Conservation (phyloP, 2,113 vertebrate species). For the Daboia siamensis region DNA sequence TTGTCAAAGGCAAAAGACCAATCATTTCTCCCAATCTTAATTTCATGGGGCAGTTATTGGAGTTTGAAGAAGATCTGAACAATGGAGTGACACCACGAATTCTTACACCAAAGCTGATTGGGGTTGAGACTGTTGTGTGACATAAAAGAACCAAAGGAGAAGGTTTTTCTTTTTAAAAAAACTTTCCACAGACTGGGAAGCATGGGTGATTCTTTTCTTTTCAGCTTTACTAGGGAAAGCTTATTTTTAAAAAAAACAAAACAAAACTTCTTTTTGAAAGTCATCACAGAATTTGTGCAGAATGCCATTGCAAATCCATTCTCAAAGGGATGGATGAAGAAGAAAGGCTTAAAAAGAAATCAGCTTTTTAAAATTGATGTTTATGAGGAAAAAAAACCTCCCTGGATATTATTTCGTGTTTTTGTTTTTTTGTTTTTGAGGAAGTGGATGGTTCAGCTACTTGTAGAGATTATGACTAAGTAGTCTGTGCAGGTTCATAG, state of each 20-base stretch:
- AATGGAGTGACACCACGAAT: conserved; percentile 93
- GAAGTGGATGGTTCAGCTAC: conserved; percentile 49
- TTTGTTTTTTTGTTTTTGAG: conserved; percentile 18
- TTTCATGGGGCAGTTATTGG: conserved; percentile 98
- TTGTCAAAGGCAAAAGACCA: conserved; percentile 95
- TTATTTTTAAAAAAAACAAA: conserved; percentile 52
- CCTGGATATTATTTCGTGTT: conserved; percentile 12
- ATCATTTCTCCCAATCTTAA: conserved; percentile 99
- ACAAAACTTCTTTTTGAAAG: conserved; percentile 56
- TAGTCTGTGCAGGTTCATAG: conserved; percentile 86
- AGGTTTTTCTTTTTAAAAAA: conserved; percentile 19
- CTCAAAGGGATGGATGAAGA: conserved; percentile 1
- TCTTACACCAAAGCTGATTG: conserved; percentile 92
- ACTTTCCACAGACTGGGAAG: conserved; percentile 15
- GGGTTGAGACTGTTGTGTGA: conserved; percentile 92
- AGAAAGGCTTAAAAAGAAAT: conserved; percentile 43
- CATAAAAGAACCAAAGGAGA: accelerated
- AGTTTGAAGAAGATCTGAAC: conserved; percentile 98
- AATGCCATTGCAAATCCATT: conserved; percentile 53
- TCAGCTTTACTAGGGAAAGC: conserved; percentile 38
- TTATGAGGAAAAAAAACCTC: conserved; percentile 26
- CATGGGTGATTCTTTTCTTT: conserved; percentile 39
- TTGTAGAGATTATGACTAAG: conserved; percentile 65
- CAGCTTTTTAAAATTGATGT: conserved; percentile 45
- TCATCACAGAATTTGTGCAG: conserved; percentile 41